Evolutionary conservation across 1,140 invertebrate genomes (phyloP).

Genomic region (Teleopsis dalmanni): DNA sequence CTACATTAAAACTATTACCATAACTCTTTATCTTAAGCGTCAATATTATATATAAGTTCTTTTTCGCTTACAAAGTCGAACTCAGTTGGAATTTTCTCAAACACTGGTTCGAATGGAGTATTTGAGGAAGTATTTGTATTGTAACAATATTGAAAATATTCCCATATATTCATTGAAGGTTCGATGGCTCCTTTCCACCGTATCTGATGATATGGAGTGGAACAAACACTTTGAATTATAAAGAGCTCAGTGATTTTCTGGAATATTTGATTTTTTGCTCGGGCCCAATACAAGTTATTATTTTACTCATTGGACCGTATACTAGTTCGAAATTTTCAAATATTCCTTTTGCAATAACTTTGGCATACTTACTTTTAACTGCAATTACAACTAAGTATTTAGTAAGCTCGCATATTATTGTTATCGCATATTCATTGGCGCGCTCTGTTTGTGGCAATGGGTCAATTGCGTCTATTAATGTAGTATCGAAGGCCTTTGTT

Average conservation of each 20-base stretch:
- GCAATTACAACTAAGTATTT: constrained; percentile 17
- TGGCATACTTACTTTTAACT: constrained; percentile 15
- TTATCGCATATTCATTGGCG: constrained; percentile 17
- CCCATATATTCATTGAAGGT: constrained; percentile 15
- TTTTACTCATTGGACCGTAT: constrained; percentile 13
- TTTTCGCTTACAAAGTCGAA: constrained; percentile 5
- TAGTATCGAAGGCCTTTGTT: constrained; percentile 5
- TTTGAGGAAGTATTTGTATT: constrained; percentile 16
- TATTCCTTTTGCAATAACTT: constrained; percentile 18
- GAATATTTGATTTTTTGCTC: constrained; percentile 22
- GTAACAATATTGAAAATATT: constrained; percentile 19
- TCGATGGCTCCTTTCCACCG: constrained; percentile 15
- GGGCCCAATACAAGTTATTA: constrained; percentile 10
- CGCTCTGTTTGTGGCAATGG: constrained; percentile 12
- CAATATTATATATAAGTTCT: constrained; percentile 14
- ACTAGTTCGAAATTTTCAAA: constrained; percentile 15
- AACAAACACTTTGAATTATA: constrained; percentile 15
- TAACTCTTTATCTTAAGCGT: constrained; percentile 12
- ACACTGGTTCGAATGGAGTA: constrained; percentile 18
- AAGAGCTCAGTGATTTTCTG: constrained; percentile 16
- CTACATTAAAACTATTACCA: no score
- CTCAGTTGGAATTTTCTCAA: constrained; percentile 9
- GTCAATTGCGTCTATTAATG: constrained; percentile 14
- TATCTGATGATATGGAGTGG: constrained; percentile 19
- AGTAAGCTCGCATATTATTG: constrained; percentile 16